These are phyloP conservation scores for Parascotia fuliginaria DNA, from an alignment of 2,888 invertebrate genomes.

Conservation along the genomic window DNA sequence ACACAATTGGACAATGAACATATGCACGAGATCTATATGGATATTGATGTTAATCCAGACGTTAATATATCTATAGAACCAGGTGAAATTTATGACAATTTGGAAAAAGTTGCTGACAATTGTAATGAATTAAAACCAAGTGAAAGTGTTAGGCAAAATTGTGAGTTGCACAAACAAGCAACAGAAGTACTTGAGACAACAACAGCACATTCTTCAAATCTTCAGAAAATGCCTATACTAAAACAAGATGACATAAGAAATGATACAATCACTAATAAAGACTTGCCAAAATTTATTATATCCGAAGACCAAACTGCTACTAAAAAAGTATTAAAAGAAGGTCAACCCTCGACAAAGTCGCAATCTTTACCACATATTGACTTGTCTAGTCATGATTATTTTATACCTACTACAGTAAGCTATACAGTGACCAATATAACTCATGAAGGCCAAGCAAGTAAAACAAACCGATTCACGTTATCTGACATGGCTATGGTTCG, in stretches of 20 bases:
- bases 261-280: neutral
- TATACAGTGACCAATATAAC: slow-evolving; percentile 2
- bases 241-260: slow-evolving; percentile 16
- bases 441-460: slow-evolving; percentile 1
- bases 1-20: slow-evolving; percentile 37
- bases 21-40: slow-evolving; percentile 53
- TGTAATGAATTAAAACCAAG: slow-evolving; percentile 19
- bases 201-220: slow-evolving; percentile 9
- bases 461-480: slow-evolving; percentile 5
- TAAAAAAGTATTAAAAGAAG: neutral
- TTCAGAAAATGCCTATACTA: slow-evolving; percentile 43
- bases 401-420: neutral
- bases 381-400: neutral
- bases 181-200: slow-evolving; percentile 13
- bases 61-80: slow-evolving; percentile 53
- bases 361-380: slow-evolving; percentile 1
- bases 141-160: slow-evolving; percentile 2
- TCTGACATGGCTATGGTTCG: slow-evolving; percentile 56
- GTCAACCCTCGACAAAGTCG: neutral
- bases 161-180: slow-evolving; percentile 4
- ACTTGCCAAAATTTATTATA: neutral
- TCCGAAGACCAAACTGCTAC: neutral
- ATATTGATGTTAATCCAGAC: slow-evolving; percentile 50
- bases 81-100: slow-evolving; percentile 48
- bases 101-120: slow-evolving; percentile 4